phyloP scores from a whole-genome alignment of 2,113 vertebrate species.

The Syrrhaptes paradoxus region DNA sequence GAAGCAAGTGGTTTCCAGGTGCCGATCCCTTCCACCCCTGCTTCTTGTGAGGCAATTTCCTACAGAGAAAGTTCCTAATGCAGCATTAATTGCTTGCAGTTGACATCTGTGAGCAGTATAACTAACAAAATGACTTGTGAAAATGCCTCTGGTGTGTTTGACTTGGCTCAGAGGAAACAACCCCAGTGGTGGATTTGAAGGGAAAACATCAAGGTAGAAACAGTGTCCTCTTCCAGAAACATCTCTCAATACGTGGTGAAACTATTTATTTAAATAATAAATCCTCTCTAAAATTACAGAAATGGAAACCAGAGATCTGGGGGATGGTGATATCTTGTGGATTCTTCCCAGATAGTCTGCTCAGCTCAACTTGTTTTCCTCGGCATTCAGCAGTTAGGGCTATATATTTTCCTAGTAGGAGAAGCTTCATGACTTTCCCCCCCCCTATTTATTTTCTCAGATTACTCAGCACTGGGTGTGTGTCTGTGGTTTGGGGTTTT shows the following conservation, averaged over 20 bases:
- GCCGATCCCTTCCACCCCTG: neutral
- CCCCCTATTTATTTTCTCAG: neutral
- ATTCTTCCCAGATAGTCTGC: neutral
- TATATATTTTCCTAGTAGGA: neutral
- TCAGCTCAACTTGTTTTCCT: neutral
- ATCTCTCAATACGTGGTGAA: neutral
- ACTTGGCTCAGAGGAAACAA: neutral
- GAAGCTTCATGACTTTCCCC: neutral
- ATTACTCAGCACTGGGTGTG: neutral
- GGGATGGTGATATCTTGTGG: neutral
- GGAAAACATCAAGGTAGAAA: neutral
- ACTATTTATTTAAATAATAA: neutral
- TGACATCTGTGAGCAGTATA: neutral
- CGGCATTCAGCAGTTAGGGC: neutral
- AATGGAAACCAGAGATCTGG: neutral
- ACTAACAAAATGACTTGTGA: neutral
- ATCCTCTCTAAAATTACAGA: neutral
- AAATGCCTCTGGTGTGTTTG: constrained; percentile 2
- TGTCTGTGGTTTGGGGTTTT: neutral
- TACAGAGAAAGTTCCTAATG: neutral
- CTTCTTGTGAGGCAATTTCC: neutral
- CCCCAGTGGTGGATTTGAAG: neutral
- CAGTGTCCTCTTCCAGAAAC: neutral
- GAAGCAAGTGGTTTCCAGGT: neutral
- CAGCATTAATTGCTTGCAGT: neutral